Percentiles rank a stretch among this genome's conserved stretches.
Conservation (phyloP, 2,797 vertebrate genomes). For the Tinamus major region DNA sequence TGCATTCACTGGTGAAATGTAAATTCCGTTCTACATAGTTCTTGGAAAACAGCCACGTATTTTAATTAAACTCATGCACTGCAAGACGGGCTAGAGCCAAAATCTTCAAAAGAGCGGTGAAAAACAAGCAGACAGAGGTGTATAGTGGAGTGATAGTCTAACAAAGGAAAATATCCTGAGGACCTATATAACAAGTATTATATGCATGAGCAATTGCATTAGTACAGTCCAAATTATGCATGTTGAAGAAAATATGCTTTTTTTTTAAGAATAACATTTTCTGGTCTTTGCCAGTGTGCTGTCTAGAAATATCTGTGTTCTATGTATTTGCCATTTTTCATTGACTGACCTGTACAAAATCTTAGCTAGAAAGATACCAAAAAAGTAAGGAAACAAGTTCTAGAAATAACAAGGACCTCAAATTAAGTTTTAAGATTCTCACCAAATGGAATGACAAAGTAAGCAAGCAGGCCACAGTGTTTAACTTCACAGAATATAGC, state of each 20-base stretch:
- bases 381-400: background rate
- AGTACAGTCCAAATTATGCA: background rate
- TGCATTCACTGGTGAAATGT: background rate
- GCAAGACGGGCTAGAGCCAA: background rate
- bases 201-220: background rate
- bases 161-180: background rate
- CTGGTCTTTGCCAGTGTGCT: background rate
- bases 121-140: background rate
- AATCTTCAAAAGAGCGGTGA: background rate
- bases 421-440: background rate
- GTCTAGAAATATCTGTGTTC: background rate
- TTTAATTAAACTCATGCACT: conserved; percentile 34
- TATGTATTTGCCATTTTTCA: background rate
- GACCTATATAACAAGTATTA: background rate
- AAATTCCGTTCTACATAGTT: background rate
- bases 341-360: background rate
- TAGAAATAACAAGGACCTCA: background rate
- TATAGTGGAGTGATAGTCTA: background rate
- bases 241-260: background rate
- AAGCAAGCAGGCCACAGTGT: background rate
- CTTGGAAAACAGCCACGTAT: conserved; percentile 20
- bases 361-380: background rate
- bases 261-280: background rate
- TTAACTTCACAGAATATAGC: conserved; percentile 4
- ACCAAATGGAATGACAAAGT: background rate